phyloP scores from a whole-genome alignment of 37 sponge, comb jelly and placozoan species.

The Beroe ovata region DNA sequence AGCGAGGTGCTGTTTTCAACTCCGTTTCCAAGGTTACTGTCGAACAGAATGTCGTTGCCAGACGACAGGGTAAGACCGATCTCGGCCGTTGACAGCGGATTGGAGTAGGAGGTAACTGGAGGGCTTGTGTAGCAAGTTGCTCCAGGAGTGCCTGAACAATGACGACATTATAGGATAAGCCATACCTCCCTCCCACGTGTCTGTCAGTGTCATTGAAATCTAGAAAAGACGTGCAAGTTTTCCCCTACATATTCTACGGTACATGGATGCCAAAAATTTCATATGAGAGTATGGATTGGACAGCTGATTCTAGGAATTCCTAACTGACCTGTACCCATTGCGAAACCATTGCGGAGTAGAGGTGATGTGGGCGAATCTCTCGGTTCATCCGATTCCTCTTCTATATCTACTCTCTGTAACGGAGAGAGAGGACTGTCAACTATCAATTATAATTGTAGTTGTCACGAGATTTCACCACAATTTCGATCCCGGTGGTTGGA shows the following conservation, averaged over 20 bases:
- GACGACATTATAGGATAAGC: too few species aligned
- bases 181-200: too few species aligned
- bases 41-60: not conserved
- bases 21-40: not conserved
- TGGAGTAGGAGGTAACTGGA: conserved; percentile 30
- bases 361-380: conserved; percentile 38
- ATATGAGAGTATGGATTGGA: too few species aligned
- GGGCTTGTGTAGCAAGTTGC: not conserved
- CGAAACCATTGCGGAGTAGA: conserved; percentile 26
- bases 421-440: not conserved
- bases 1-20: not conserved
- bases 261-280: too few species aligned
- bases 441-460: not conserved
- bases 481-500: too few species aligned
- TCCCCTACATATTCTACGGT: too few species aligned
- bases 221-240: too few species aligned
- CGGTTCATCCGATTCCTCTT: not conserved
- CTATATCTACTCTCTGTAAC: not conserved
- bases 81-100: not conserved
- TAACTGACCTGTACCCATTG: conserved; percentile 24
- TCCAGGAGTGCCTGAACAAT: too few species aligned
- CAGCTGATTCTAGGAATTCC: not conserved
- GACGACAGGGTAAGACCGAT: not conserved
- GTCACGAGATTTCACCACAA: too few species aligned
- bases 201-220: too few species aligned